Evolutionary conservation across 1,140 invertebrate species (phyloP), one percentile per base, ranked within the genome.

Genomic region (Drosophila orosa): DNA sequence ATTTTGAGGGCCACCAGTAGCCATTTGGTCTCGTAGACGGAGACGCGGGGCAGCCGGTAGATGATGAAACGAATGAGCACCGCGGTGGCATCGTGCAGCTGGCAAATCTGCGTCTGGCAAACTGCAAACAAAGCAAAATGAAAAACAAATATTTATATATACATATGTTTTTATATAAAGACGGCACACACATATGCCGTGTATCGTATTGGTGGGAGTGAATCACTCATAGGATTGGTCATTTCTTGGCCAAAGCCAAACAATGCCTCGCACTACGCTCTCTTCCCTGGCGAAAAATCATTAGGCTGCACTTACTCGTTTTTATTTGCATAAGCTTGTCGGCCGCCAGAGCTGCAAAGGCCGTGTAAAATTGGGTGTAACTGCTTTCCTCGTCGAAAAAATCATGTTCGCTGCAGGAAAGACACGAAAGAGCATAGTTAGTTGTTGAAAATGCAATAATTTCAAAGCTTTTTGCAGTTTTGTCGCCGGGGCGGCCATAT

Each of bases 281-380:
- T 25, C 39, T 27, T 39, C 13, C 31, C 50, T 55, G 22, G 40
- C 27, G 33, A 50, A 66, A 76, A 90, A 81, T 69, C 58, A 58
- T 62, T 62, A 66, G 40, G 65, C n/a, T 48, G 47, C 22, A 94
- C 95, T 95, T 94, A 96, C 96, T 93, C 77, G 94, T 93, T 85
- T 92, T 93, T 66, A 94, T 94, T 93, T 94, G 94, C 91, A 95
- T 95, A 69, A 97, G 94, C 82, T 95, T 96, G 93, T 97, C 95
- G 13, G 95, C 94, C 58, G 95, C 94, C 73, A 97, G 91, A 22
- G 95, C 94, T 75, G 95, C 95, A 92, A 96, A 96, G 7, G 95
- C 94, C 57, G 95, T 95, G 86, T 96, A 97, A 92, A 97, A 97
- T 35, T 94, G 93, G 80, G 95, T 95, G 92, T 95, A 95, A 74